These are phyloP conservation scores for Mycteria americana DNA, from an alignment of 2,797 vertebrate species.

Conservation along the genomic window DNA sequence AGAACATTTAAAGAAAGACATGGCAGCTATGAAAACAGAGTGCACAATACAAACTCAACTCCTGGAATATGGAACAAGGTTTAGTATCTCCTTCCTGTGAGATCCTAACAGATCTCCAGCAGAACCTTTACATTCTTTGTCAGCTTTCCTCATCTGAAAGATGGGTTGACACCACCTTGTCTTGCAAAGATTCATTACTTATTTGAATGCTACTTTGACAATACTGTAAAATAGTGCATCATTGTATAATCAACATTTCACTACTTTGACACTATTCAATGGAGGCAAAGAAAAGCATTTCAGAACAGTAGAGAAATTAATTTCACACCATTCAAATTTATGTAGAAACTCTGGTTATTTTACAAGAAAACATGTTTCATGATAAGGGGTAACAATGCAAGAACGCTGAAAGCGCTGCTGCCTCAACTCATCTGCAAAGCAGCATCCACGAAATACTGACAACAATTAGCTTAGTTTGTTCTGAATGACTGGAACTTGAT, in stretches of 20 bases:
- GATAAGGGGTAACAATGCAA: not conserved
- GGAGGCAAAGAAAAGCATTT: not conserved
- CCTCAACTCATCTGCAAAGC: not conserved
- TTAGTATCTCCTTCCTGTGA: not conserved
- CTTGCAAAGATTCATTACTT: not conserved
- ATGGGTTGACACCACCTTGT: not conserved
- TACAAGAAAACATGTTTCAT: not conserved
- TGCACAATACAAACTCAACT: not conserved
- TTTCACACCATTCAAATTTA: not conserved
- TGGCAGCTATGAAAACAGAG: not conserved
- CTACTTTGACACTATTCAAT: not conserved
- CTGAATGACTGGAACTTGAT: not conserved
- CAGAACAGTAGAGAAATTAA: not conserved
- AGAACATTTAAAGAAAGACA: not conserved
- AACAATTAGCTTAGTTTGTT: not conserved
- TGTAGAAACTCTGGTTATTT: not conserved
- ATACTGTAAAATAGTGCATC: not conserved
- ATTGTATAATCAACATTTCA: not conserved
- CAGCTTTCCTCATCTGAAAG: not conserved
- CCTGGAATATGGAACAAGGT: not conserved
- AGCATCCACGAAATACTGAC: not conserved
- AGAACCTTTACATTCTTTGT: not conserved
- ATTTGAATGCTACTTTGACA: not conserved
- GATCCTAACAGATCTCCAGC: not conserved
- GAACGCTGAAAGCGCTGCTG: not conserved